Evolutionary conservation across 2,888 invertebrate genomes (phyloP).

Genomic region (Eretmocerus hayati): DNA sequence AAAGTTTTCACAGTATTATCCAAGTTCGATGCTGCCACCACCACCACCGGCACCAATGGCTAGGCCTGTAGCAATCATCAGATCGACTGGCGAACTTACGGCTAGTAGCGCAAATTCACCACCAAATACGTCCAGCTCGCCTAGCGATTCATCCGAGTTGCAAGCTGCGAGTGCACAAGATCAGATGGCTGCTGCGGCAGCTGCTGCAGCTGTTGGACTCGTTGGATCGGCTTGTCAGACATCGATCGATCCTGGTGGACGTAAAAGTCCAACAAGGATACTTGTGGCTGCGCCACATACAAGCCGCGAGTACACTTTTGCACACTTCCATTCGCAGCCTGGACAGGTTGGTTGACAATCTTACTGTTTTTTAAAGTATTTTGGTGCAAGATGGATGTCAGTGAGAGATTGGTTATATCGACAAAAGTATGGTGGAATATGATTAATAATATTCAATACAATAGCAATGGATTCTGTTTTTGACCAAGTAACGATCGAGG

Average conservation of each 20-base stretch:
- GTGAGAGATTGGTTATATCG: too few relatives aligned
- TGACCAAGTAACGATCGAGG: too few relatives aligned
- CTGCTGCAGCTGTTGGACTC: slow-evolving; percentile 41
- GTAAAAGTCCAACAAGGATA: slow-evolving; percentile 45
- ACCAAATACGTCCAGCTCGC: slow-evolving; percentile 49
- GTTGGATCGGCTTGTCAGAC: slow-evolving; percentile 45
- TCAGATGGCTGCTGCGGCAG: slow-evolving; percentile 34
- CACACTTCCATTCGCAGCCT: slow-evolving; percentile 89
- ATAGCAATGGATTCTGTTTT: too few relatives aligned
- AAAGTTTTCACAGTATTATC: slow-evolving; percentile 74
- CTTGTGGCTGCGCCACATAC: slow-evolving; percentile 50
- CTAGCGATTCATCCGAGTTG: slow-evolving; percentile 42
- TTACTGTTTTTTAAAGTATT: too few relatives aligned
- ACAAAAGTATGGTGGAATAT: too few relatives aligned
- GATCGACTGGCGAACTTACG: slow-evolving; percentile 68
- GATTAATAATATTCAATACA: too few relatives aligned
- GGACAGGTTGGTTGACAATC: slow-evolving; percentile 64
- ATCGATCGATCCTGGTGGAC: slow-evolving; percentile 37
- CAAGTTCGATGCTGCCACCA: slow-evolving; percentile 89
- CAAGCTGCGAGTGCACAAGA: slow-evolving; percentile 33
- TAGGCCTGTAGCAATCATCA: slow-evolving; percentile 89
- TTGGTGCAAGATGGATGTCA: too few relatives aligned
- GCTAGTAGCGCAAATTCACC: slow-evolving; percentile 59
- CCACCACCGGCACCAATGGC: slow-evolving; percentile 95
- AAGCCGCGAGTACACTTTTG: slow-evolving; percentile 73